Evolutionary conservation across 1,140 invertebrate species (phyloP), one percentile per base, ranked within the genome.

Genomic region (Zophobas atratus): DNA sequence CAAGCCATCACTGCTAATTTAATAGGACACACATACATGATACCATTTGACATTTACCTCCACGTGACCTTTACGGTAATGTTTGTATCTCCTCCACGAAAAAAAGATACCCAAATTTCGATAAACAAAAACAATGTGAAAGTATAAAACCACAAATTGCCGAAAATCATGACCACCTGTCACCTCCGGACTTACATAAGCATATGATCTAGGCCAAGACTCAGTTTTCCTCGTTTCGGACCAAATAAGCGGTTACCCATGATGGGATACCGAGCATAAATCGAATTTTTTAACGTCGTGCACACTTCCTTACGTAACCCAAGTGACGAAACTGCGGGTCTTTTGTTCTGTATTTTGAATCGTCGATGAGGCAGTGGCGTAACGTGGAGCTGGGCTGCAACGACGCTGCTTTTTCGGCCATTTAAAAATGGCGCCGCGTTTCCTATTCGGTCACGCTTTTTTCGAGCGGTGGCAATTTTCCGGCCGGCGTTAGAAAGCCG

Each of bases 191-290:
- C 20, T 57, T n/a, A 6, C 6, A 6, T 6, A 53, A 6, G 20
- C 2, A 53, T 6, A 53, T 20, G 20, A 20, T 20, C 20, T 20
- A 53, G 20, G 49, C 2, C 6, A 32, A 53, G 49, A 60, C 34
- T 32, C 33, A 60, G 35, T 39, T 60, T 2, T 60, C 34, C 6
- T 60, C 32, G 35, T 38, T 60, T 60, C 3, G 36, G 56, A 60
- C 34, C n/a, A 6, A 60, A 38, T 39, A 60, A 60, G 35, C 36
- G 56, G 35, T 51, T 6, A 34, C n/a, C 20, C 32, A 55, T 51
- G 35, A 55, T 36, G 56, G n/a, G 56, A 60, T 60, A 33, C 56
- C 35, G 56, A 60, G 56, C 56, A 60, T 60, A 60, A 60, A 36
- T 39, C 35, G 36, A 35, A 36, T 60, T 60, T 57, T 60, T 55